A percentile compares a stretch with the other conserved stretches of the same genome.
Evolutionary conservation across 2,113 vertebrate genomes (phyloP).

Genomic region (Peucedramus taeniatus): DNA sequence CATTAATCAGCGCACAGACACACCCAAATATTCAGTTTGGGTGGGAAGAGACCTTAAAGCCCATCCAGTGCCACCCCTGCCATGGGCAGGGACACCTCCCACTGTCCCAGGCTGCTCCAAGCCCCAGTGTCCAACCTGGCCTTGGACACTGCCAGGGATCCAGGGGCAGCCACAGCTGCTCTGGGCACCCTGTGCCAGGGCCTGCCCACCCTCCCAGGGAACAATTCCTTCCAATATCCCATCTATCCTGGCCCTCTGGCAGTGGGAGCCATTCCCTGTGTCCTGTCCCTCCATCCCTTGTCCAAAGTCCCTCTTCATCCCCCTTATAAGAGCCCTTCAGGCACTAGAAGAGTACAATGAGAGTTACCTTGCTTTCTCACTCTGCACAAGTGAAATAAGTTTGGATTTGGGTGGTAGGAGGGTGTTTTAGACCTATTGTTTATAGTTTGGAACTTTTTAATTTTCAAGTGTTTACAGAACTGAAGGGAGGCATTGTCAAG

Average conservation of each 20-base stretch:
- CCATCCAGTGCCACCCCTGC: fast-evolving
- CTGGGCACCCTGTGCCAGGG: background rate
- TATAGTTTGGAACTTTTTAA: background rate
- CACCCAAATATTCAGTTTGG: background rate
- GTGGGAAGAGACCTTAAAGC: fast-evolving
- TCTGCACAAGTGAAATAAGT: background rate
- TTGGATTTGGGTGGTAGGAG: background rate
- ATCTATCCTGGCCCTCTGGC: background rate
- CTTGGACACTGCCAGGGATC: background rate
- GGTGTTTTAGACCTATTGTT: background rate
- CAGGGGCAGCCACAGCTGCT: background rate
- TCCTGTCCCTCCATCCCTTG: background rate
- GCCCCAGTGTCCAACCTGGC: background rate
- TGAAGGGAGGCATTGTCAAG: background rate
- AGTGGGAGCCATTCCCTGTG: fast-evolving
- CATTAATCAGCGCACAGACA: background rate
- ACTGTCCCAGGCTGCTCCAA: background rate
- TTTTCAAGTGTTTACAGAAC: background rate
- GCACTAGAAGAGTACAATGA: background rate
- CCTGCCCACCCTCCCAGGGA: background rate
- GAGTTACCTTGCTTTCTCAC: background rate
- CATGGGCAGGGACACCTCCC: background rate
- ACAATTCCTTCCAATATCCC: background rate
- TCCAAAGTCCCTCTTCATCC: background rate
- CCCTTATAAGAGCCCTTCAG: background rate